These are phyloP conservation scores for Thalassarche chlororhynchos DNA, from an alignment of 2,113 vertebrate species.

Conservation along the genomic window DNA sequence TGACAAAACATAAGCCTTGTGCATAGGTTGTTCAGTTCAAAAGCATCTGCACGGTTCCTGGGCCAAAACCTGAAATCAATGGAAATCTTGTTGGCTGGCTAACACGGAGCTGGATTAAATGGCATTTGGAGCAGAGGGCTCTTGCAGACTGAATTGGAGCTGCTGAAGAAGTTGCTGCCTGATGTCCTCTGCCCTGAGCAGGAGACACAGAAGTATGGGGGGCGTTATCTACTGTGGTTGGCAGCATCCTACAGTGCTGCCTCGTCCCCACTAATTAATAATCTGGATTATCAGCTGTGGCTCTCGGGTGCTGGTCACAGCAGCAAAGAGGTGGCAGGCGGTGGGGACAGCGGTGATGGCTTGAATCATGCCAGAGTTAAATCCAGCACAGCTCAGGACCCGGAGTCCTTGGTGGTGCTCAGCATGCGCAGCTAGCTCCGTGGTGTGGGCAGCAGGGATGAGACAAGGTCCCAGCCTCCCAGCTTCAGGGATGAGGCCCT, in stretches of 20 bases:
- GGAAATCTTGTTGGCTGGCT: not conserved
- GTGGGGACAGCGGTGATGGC: not conserved
- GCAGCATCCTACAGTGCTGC: not conserved
- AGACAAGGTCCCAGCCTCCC: not conserved
- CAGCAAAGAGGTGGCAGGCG: not conserved
- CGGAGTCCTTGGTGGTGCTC: not conserved
- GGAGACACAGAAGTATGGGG: rapidly evolving
- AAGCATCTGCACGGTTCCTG: not conserved
- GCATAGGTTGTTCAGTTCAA: constrained; percentile 1
- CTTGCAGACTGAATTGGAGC: not conserved
- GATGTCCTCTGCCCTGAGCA: not conserved
- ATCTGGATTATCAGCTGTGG: not conserved
- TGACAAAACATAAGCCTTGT: not conserved
- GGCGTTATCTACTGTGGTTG: not conserved
- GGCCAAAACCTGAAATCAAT: not conserved
- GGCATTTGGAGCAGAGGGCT: not conserved
- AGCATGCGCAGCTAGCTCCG: not conserved
- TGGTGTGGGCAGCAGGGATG: not conserved
- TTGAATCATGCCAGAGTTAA: not conserved
- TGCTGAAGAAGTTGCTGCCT: not conserved
- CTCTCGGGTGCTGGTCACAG: not conserved
- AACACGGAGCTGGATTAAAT: not conserved
- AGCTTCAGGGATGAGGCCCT: too few species aligned
- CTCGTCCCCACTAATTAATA: not conserved
- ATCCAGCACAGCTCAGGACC: not conserved